These are phyloP conservation scores for Linnaemya vulpina DNA, from an alignment of 2,888 invertebrate species.

Conservation along the genomic window DNA sequence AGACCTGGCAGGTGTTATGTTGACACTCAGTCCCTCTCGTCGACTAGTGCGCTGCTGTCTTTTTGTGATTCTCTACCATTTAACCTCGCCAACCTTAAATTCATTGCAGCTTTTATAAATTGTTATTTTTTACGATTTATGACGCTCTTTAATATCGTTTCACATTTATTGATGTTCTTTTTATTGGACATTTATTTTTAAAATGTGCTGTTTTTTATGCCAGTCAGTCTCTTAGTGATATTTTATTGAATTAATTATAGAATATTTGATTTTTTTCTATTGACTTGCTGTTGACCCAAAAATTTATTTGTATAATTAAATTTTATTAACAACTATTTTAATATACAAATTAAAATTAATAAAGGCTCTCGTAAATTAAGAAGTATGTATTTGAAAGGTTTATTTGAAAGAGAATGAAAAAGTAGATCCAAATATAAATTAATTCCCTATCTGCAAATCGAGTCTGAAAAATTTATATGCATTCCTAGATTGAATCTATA, in stretches of 20 bases:
- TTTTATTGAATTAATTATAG: constrained; percentile 50
- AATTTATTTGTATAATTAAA: constrained; percentile 21
- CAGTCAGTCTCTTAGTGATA: constrained; percentile 12
- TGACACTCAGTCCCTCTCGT: constrained; percentile 8
- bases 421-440: no score
- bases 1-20: constrained; percentile 43
- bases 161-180: constrained; percentile 78
- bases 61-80: constrained; percentile 38
- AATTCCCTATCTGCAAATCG: no score
- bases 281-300: constrained; percentile 56
- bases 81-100: constrained; percentile 42
- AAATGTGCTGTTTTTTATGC: neutral
- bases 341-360: no score
- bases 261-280: constrained; percentile 43
- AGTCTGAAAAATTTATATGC: no score
- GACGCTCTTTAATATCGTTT: constrained; percentile 74
- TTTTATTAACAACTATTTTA: constrained; percentile 20
- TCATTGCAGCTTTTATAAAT: constrained; percentile 13
- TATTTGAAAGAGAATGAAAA: no score
- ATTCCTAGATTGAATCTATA: no score
- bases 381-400: no score
- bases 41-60: neutral
- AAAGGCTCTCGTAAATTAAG: no score
- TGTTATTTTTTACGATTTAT: constrained; percentile 76
- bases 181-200: constrained; percentile 59